These are phyloP conservation scores for Syndactyla subalaris DNA, from an alignment of 2,797 vertebrate species.

Conservation along the genomic window DNA sequence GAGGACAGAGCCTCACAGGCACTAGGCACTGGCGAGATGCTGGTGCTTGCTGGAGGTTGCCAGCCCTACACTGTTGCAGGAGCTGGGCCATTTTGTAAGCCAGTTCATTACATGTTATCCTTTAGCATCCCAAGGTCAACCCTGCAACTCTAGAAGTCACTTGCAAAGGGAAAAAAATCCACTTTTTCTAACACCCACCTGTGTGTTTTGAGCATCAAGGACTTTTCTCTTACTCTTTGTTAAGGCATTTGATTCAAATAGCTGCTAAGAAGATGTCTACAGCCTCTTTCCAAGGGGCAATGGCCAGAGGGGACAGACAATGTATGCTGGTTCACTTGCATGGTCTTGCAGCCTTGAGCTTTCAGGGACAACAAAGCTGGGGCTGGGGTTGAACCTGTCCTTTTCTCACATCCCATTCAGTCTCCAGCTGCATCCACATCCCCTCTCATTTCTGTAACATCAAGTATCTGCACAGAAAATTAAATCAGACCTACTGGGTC, in stretches of 20 bases:
- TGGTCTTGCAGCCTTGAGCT: neutral
- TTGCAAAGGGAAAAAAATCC: neutral
- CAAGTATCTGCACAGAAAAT: neutral
- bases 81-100: neutral
- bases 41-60: neutral
- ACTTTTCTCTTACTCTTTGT: neutral
- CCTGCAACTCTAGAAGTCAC: neutral
- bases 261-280: neutral
- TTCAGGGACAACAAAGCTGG: fast-evolving
- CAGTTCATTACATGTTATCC: neutral
- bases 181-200: too few species aligned
- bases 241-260: neutral
- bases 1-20: fast-evolving
- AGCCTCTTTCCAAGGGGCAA: neutral
- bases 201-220: neutral
- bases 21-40: neutral
- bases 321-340: fast-evolving
- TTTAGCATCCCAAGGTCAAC: neutral
- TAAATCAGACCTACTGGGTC: neutral
- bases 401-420: fast-evolving
- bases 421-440: neutral
- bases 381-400: neutral
- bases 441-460: neutral
- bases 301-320: neutral
- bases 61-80: neutral